A percentile compares a stretch with the other conserved stretches of the same genome.
phyloP scores from a whole-genome alignment of 2,797 vertebrate genomes.

The Artibeus jamaicensis region DNA sequence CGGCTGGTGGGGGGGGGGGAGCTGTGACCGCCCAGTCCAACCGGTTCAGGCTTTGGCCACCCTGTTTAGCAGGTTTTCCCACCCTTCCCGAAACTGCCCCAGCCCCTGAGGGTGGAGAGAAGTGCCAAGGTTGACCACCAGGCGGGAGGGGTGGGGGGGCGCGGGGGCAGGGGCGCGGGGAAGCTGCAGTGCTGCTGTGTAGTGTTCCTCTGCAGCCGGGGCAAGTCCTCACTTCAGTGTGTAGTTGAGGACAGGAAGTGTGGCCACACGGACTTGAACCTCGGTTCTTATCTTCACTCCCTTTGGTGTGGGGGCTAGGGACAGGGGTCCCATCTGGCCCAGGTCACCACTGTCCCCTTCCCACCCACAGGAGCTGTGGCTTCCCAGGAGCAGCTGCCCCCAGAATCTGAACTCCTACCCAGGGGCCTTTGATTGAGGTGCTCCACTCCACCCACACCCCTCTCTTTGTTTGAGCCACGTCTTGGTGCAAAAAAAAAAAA shows the following conservation, averaged over 20 bases:
- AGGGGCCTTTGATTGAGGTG: not conserved
- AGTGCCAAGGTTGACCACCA: conserved; percentile 62
- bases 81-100: conserved; percentile 64
- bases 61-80: conserved; percentile 68
- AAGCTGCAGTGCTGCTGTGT: not conserved
- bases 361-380: not conserved
- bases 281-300: not conserved
- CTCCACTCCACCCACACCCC: not conserved
- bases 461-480: not conserved
- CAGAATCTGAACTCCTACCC: not conserved
- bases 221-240: too few relatives aligned
- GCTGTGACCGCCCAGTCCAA: conserved; percentile 33
- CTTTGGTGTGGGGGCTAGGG: not conserved
- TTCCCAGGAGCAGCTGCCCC: not conserved
- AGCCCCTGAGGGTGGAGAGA: conserved; percentile 33
- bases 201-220: not conserved
- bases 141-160: not conserved
- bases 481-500: not conserved
- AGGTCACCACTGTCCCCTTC: not conserved
- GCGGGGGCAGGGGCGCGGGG: not conserved
- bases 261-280: not conserved
- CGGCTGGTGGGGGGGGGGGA: not conserved
- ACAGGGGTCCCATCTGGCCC: not conserved
- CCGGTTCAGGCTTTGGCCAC: conserved; percentile 61
- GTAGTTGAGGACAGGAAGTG: accelerated